phyloP scores from a whole-genome alignment of 2,113 vertebrate genomes.

The Siphamia tubifer region DNA sequence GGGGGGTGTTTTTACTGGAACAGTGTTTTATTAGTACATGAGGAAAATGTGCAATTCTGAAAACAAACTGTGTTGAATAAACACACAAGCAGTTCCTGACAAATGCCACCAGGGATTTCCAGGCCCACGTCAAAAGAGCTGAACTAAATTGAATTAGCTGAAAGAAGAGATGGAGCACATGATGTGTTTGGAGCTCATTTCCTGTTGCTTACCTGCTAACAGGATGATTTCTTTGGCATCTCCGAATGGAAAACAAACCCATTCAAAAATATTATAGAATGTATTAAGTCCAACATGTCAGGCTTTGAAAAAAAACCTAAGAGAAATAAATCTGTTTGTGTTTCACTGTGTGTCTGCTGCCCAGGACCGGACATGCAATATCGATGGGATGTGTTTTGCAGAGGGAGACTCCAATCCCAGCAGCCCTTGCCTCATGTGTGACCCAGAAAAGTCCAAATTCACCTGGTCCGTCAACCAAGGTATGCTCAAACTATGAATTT shows the following conservation, averaged over 20 bases:
- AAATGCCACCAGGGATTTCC: background rate
- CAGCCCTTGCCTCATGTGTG: slow-evolving; percentile 78
- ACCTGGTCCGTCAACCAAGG: slow-evolving; percentile 81
- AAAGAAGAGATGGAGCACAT: background rate
- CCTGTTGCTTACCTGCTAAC: slow-evolving; percentile 4
- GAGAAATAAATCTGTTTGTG: background rate
- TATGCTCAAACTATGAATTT: slow-evolving; percentile 3
- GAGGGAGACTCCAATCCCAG: slow-evolving; percentile 71
- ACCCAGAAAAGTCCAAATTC: slow-evolving; percentile 72
- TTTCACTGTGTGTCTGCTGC: background rate
- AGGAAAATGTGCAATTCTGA: background rate
- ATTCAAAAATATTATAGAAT: background rate
- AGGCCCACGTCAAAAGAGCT: background rate
- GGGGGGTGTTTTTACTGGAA: slow-evolving; percentile 18
- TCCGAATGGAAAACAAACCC: background rate
- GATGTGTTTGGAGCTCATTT: slow-evolving; percentile 14
- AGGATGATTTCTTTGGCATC: too few relatives aligned
- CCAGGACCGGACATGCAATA: slow-evolving; percentile 78
- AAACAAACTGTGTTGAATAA: background rate
- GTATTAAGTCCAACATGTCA: background rate
- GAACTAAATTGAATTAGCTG: slow-evolving; percentile 9
- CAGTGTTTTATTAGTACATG: background rate
- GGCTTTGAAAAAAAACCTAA: background rate
- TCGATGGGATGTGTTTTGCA: slow-evolving; percentile 80
- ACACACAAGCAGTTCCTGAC: background rate